phyloP scores from a whole-genome alignment of 2,888 invertebrate species.

The Himalopsyche japonica region DNA sequence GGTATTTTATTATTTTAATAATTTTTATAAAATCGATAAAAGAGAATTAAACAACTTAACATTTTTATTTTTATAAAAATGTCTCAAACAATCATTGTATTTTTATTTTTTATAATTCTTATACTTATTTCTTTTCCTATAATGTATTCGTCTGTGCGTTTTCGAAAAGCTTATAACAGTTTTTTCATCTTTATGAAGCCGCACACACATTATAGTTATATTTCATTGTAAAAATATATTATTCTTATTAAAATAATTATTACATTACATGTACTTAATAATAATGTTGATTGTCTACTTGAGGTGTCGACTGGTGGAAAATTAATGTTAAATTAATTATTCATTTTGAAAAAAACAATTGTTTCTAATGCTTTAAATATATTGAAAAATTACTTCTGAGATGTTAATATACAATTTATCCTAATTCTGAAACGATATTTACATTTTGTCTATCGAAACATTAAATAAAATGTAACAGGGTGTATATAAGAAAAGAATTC shows the following conservation, averaged over 20 bases:
- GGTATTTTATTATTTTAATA: slow-evolving; percentile 6
- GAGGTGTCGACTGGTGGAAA: background rate
- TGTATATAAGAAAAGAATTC: slow-evolving; percentile 16
- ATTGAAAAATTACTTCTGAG: background rate
- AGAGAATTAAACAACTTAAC: background rate
- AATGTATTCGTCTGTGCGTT: background rate
- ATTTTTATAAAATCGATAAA: slow-evolving; percentile 5
- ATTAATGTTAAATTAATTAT: background rate
- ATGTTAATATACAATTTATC: background rate
- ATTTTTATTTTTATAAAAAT: background rate
- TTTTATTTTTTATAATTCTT: background rate
- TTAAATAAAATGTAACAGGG: background rate
- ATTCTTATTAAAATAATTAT: background rate
- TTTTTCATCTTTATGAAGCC: background rate
- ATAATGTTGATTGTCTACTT: background rate
- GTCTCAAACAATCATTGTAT: background rate
- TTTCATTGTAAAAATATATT: background rate
- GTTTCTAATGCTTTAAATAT: background rate
- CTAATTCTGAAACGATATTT: background rate
- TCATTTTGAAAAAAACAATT: background rate
- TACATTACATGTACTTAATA: background rate
- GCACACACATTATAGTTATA: background rate
- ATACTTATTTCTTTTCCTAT: background rate
- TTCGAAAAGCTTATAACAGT: background rate
- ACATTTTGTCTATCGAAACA: background rate